Conservation (phyloP, 2,113 vertebrate genomes). For the Nothocercus julius region DNA sequence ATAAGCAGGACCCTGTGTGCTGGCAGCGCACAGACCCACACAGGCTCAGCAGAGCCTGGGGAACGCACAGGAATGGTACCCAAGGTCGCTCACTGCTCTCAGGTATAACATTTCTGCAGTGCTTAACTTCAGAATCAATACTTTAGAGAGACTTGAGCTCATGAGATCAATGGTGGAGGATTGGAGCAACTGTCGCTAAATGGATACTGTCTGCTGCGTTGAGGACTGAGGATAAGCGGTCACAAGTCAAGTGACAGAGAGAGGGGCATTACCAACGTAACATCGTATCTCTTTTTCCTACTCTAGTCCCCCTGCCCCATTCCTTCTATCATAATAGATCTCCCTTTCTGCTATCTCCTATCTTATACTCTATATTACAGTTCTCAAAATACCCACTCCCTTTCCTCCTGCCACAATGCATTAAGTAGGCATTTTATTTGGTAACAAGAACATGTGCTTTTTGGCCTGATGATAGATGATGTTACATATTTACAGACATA, state of each 20-base stretch:
- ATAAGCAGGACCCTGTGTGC: background rate
- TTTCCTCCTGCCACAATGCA: background rate
- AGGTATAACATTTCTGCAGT: background rate
- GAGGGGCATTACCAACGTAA: background rate
- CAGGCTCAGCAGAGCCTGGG: background rate
- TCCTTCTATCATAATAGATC: background rate
- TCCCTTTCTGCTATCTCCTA: background rate
- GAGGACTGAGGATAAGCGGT: background rate
- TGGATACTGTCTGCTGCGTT: background rate
- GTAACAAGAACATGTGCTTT: background rate
- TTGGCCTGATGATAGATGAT: background rate
- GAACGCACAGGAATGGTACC: background rate
- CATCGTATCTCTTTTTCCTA: background rate
- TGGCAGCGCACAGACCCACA: rapidly evolving
- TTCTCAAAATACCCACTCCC: background rate
- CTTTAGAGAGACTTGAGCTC: background rate
- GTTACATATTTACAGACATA: background rate
- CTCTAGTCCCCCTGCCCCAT: background rate
- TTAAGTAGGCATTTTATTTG: background rate
- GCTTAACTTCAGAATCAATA: background rate
- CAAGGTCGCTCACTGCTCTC: background rate
- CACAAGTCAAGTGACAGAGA: background rate
- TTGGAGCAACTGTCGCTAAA: background rate
- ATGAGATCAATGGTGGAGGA: background rate
- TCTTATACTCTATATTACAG: background rate